Evolutionary conservation across 1,140 invertebrate genomes (phyloP).

Genomic region (Neotoxoptera formosana): DNA sequence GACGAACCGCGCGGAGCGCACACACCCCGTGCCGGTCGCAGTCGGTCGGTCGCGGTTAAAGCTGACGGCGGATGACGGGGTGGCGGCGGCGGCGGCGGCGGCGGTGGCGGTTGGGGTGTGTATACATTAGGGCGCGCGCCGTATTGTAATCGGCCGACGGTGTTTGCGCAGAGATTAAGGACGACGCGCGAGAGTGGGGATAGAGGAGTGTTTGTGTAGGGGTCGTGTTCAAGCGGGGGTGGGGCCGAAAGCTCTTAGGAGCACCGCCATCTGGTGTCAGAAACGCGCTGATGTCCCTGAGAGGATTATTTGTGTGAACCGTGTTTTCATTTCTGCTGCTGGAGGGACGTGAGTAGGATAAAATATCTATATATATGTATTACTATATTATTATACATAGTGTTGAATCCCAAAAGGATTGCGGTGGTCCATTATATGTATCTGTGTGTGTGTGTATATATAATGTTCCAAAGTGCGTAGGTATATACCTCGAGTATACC

Average conservation of each 20-base stretch:
- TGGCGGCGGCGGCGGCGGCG: not conserved
- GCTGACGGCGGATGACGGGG: not conserved
- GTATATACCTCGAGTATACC: not conserved
- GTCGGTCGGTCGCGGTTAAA: constrained; percentile 19
- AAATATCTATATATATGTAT: not conserved
- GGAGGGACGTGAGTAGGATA: constrained; percentile 18
- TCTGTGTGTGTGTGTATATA: not conserved
- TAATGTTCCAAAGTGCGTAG: not conserved
- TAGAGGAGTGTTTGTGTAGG: constrained; percentile 41
- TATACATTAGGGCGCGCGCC: constrained; percentile 32
- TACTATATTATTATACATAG: not conserved
- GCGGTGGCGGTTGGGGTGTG: not conserved
- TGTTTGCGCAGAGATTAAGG: constrained; percentile 54
- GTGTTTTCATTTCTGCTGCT: constrained; percentile 40
- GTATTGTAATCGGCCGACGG: constrained; percentile 36
- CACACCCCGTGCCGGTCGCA: not conserved
- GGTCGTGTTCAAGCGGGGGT: not conserved
- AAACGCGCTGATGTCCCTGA: constrained; percentile 39
- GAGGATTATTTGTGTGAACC: constrained; percentile 39
- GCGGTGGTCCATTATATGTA: not conserved
- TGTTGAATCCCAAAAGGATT: constrained; percentile 43
- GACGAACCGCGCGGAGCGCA: not conserved
- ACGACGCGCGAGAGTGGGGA: constrained; percentile 19
- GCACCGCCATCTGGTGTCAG: constrained; percentile 54
- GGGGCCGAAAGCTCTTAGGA: constrained; percentile 43